Conservation (phyloP, 2,888 invertebrate species). For the Dascillus cervinus region DNA sequence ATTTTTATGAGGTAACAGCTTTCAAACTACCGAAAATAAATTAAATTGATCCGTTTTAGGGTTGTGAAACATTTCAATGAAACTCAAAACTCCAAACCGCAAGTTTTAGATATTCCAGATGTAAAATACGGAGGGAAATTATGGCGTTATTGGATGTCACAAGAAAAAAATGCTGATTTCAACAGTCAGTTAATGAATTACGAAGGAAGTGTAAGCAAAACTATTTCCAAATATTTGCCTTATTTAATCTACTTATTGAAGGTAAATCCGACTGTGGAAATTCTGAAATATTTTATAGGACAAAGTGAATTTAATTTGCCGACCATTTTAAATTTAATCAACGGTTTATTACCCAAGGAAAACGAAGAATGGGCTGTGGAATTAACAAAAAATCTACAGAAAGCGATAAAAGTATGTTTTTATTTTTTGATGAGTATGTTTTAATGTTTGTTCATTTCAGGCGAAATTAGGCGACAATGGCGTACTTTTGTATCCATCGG, state of each 20-base stretch:
- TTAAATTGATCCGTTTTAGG: constrained; percentile 28
- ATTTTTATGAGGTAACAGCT: constrained; percentile 51
- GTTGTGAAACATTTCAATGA: constrained; percentile 41
- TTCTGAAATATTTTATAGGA: constrained; percentile 54
- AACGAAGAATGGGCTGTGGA: constrained; percentile 56
- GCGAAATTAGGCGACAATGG: constrained; percentile 68
- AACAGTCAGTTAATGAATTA: constrained; percentile 57
- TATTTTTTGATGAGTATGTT: not conserved
- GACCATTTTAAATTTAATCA: constrained; percentile 58
- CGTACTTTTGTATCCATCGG: constrained; percentile 75
- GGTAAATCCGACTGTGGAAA: constrained; percentile 48
- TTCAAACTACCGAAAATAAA: constrained; percentile 34
- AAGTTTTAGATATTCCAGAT: constrained; percentile 35
- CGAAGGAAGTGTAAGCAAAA: constrained; percentile 41
- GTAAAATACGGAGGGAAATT: constrained; percentile 54
- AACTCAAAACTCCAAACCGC: constrained; percentile 23
- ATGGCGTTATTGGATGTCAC: constrained; percentile 71
- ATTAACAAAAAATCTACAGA: constrained; percentile 50
- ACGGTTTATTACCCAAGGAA: constrained; percentile 58
- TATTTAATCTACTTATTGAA: too few species aligned
- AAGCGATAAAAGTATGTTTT: constrained; percentile 52
- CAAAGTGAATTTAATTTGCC: constrained; percentile 59
- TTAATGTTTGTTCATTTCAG: constrained; percentile 35
- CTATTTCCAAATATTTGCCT: too few species aligned
- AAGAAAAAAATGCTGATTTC: constrained; percentile 56